A percentile compares a stretch with the other conserved stretches of the same genome.
Evolutionary conservation across 2,113 vertebrate species (phyloP).

Genomic region (Scopus umbretta): DNA sequence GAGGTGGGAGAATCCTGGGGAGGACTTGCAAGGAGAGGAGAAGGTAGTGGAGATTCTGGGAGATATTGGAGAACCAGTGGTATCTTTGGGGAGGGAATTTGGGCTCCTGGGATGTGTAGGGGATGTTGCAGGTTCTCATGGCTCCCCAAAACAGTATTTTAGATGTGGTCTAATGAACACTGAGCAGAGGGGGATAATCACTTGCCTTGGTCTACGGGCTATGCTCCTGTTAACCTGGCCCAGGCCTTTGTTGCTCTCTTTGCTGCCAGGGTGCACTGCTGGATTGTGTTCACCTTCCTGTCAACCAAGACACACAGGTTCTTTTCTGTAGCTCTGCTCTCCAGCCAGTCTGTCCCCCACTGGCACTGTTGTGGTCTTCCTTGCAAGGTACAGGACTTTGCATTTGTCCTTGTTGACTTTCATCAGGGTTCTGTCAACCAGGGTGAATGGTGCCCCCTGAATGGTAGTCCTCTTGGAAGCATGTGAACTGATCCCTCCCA

Average conservation of each 20-base stretch:
- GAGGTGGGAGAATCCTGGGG: neutral
- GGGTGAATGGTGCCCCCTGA: neutral
- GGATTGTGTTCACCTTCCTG: neutral
- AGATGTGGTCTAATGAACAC: neutral
- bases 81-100: neutral
- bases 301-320: neutral
- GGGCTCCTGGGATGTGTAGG: neutral
- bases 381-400: neutral
- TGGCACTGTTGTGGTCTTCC: neutral
- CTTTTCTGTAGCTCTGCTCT: neutral
- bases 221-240: neutral
- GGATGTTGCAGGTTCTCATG: neutral
- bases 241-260: neutral
- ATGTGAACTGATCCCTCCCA: neutral
- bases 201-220: neutral
- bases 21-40: neutral
- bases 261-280: neutral
- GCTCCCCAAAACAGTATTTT: neutral
- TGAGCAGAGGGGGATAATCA: neutral
- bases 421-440: neutral
- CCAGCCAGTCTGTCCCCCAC: neutral
- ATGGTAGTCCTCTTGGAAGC: neutral
- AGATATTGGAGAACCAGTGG: neutral
- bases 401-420: neutral
- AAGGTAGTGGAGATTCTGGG: neutral